Evolutionary conservation across 2,113 vertebrate species (phyloP).

Genomic region (Galeopterus variegatus): DNA sequence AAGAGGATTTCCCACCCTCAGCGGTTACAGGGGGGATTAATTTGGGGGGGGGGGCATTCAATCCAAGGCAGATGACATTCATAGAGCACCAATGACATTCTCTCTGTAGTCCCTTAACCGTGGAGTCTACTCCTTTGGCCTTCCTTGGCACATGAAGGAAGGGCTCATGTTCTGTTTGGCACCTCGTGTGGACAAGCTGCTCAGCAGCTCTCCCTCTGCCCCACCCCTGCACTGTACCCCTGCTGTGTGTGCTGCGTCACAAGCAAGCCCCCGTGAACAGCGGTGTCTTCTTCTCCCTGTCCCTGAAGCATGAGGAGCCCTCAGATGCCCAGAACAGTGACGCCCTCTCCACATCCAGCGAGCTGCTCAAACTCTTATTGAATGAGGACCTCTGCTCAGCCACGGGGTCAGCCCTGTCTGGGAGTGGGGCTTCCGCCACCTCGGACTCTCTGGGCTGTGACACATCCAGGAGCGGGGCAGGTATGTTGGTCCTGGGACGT

Average conservation of each 20-base stretch:
- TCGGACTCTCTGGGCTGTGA: conserved; percentile 91
- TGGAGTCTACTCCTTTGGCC: accelerated
- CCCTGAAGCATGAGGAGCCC: conserved; percentile 77
- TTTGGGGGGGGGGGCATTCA: too few relatives aligned
- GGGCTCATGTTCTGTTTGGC: accelerated
- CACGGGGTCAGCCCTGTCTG: conserved; percentile 93
- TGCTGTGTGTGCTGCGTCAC: accelerated
- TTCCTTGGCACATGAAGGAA: accelerated
- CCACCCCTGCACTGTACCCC: neutral
- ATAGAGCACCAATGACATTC: accelerated
- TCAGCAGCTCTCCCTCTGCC: neutral
- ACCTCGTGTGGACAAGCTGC: accelerated
- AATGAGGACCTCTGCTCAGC: conserved; percentile 93
- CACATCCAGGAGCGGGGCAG: conserved; percentile 92
- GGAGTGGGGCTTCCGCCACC: conserved; percentile 87
- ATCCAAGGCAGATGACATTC: too few relatives aligned
- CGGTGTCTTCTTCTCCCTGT: neutral
- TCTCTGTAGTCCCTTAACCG: accelerated
- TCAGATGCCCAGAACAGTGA: conserved; percentile 89
- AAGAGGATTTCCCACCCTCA: too few relatives aligned
- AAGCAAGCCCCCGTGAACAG: neutral
- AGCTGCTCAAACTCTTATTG: conserved; percentile 93
- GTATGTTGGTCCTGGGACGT: conserved; percentile 82
- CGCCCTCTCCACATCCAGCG: conserved; percentile 92
- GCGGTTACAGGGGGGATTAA: too few relatives aligned